Evolutionary conservation across 1,140 invertebrate species (phyloP), one percentile per base, ranked within the genome.

Genomic region (Tetragnatha versicolor): DNA sequence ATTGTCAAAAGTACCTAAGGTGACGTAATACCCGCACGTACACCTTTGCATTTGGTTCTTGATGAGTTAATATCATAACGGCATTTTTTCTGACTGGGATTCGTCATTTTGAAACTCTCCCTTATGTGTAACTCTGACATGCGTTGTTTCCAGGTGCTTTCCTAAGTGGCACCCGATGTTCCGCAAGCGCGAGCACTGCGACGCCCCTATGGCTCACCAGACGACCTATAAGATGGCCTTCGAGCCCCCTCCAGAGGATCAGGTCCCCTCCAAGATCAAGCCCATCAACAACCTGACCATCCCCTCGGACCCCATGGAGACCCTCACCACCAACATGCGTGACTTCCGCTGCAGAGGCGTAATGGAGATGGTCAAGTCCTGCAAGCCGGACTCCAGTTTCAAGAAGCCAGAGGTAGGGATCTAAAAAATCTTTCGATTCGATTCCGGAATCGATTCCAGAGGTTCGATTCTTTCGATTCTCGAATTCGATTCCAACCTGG

Each of bases 221-320:
- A 77, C 73, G 10, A 77, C 73, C 1, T 77, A 77, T 61, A 65
- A 22, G 20, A 77, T 47, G 1, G 73, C 65, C n/a, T 77, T 14
- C 25, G 60, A 65, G 25, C 10, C 73, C 2, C 73, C 73, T 39
- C 60, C 73, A 12, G 72, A 75, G n/a, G 73, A 77, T 22, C n/a
- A 17, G 0, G 17, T n/a, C 1, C 10, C 6, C 3, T 17, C 7
- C 3, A n/a, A 51, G 12, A 22, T 1, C 3, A 65, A 51, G n/a
- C 45, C 42, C 0, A 2, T 53, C 4, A 77, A 60, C 20, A 77
- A 77, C n/a, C 31, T 77, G 12, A 66, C 60, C 9, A 25, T 77
- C 9, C 33, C 73, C 0, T 53, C 25, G 27, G 73, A 61, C 0
- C 31, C 73, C 12, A 77, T 77, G 73, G 73, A 77, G n/a, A 65